These are phyloP conservation scores for Podarcis siculus DNA, from an alignment of 2,797 vertebrate species.

Conservation along the genomic window DNA sequence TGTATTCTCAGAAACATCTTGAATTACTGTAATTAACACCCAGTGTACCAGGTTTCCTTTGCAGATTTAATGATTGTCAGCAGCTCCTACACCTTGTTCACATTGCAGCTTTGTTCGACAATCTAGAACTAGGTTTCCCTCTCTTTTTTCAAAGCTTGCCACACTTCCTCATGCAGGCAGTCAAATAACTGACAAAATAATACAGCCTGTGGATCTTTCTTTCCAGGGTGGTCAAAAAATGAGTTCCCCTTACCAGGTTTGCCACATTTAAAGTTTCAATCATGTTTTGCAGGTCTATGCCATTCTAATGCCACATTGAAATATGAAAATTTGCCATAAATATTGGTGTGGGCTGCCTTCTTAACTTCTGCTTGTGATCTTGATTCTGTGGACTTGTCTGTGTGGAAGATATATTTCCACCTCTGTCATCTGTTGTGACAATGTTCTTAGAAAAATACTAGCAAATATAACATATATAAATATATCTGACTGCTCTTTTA, in stretches of 20 bases:
- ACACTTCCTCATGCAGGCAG: not conserved
- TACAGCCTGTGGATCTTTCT: not conserved
- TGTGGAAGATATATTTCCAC: too few relatives aligned
- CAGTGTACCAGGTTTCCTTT: slow-evolving; percentile 57
- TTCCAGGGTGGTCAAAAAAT: slow-evolving; percentile 20
- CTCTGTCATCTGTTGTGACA: too few relatives aligned
- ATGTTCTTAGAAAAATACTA: too few relatives aligned
- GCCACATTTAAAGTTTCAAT: not conserved
- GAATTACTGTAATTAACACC: slow-evolving; percentile 67
- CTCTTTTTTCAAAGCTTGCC: slow-evolving; percentile 4
- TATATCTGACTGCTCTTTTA: too few relatives aligned
- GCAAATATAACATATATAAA: too few relatives aligned
- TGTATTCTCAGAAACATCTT: slow-evolving; percentile 67
- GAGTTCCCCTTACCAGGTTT: not conserved
- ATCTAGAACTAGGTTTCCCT: slow-evolving; percentile 15
- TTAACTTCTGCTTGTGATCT: not conserved
- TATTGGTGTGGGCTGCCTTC: not conserved
- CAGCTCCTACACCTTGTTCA: slow-evolving; percentile 49
- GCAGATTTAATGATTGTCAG: slow-evolving; percentile 62
- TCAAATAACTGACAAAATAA: slow-evolving; percentile 11
- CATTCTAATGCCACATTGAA: not conserved
- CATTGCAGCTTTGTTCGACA: slow-evolving; percentile 38
- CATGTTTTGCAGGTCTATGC: not conserved
- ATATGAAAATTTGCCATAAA: not conserved
- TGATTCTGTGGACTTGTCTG: not conserved